phyloP scores from a whole-genome alignment of 2,888 invertebrate genomes.

The Diadegma fenestrale region DNA sequence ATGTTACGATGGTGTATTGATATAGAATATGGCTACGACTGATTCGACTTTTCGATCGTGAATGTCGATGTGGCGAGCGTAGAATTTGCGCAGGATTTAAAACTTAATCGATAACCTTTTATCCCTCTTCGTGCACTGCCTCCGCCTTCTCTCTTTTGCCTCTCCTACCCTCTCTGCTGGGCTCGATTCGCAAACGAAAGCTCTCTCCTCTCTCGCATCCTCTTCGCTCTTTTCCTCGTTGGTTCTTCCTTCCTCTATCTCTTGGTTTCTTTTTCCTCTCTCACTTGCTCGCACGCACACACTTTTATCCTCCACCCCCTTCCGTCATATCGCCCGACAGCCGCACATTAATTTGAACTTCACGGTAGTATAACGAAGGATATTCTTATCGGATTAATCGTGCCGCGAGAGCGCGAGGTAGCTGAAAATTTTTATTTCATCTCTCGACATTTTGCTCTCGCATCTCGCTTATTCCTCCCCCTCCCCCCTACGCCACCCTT shows the following conservation, averaged over 20 bases:
- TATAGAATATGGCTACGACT: conserved; percentile 38
- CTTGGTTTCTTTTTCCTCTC: background rate
- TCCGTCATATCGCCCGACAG: conserved; percentile 61
- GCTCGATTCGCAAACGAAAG: conserved; percentile 55
- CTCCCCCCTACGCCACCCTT: background rate
- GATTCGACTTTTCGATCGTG: conserved; percentile 66
- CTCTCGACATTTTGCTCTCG: conserved; percentile 55
- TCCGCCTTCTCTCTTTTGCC: conserved; percentile 41
- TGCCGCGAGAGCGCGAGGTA: conserved; percentile 56
- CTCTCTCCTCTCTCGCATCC: conserved; percentile 16
- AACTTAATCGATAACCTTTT: conserved; percentile 69
- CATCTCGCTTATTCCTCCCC: conserved; percentile 34
- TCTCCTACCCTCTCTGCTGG: conserved; percentile 12
- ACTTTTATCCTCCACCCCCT: conserved; percentile 25
- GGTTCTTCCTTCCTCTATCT: conserved; percentile 23
- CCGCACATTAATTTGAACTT: conserved; percentile 67
- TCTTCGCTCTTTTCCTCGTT: conserved; percentile 32
- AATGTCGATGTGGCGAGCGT: conserved; percentile 63
- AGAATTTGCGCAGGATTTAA: conserved; percentile 69
- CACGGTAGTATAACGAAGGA: conserved; percentile 66
- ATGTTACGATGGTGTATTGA: background rate
- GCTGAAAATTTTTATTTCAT: conserved; percentile 63
- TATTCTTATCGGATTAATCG: conserved; percentile 69
- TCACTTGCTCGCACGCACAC: conserved; percentile 8
- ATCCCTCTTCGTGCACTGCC: conserved; percentile 53